phyloP scores from a whole-genome alignment of 1,140 invertebrate species.

The Macrobrachium nipponense region DNA sequence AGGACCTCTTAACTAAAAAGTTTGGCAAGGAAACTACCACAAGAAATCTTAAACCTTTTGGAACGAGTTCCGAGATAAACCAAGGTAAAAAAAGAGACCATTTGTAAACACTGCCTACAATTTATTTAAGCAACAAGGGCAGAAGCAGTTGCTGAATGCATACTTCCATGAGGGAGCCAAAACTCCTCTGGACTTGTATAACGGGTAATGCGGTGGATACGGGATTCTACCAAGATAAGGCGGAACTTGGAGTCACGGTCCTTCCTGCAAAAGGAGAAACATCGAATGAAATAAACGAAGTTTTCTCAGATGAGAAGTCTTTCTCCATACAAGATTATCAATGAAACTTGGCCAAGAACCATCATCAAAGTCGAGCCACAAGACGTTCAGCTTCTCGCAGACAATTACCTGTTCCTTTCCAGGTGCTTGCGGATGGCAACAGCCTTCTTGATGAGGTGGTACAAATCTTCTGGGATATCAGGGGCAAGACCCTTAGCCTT shows the following conservation, averaged over 20 bases:
- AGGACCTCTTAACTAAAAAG: too few species aligned
- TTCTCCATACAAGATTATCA: too few species aligned
- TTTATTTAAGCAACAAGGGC: constrained; percentile 92
- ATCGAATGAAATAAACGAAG: background rate
- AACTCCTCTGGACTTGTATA: constrained; percentile 98
- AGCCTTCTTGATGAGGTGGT: constrained; percentile 99
- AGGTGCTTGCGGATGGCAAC: constrained; percentile 99
- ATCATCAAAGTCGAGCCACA: background rate
- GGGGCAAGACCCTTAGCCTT: constrained; percentile 97
- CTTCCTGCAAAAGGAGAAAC: constrained; percentile 74
- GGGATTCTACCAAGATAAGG: constrained; percentile 97
- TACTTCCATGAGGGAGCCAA: constrained; percentile 99
- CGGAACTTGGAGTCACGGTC: constrained; percentile 99
- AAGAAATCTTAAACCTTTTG: too few species aligned
- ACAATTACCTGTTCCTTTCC: constrained; percentile 85
- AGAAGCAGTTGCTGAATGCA: constrained; percentile 96
- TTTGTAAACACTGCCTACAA: background rate
- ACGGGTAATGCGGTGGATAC: constrained; percentile 96
- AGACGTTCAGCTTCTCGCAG: too few species aligned
- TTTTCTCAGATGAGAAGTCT: too few species aligned
- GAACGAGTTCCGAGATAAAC: too few species aligned
- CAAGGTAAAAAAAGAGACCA: too few species aligned
- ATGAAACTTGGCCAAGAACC: background rate
- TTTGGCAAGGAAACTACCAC: too few species aligned
- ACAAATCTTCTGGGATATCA: constrained; percentile 97